Conservation (phyloP, 2,113 vertebrate species). For the Anser cygnoides region DNA sequence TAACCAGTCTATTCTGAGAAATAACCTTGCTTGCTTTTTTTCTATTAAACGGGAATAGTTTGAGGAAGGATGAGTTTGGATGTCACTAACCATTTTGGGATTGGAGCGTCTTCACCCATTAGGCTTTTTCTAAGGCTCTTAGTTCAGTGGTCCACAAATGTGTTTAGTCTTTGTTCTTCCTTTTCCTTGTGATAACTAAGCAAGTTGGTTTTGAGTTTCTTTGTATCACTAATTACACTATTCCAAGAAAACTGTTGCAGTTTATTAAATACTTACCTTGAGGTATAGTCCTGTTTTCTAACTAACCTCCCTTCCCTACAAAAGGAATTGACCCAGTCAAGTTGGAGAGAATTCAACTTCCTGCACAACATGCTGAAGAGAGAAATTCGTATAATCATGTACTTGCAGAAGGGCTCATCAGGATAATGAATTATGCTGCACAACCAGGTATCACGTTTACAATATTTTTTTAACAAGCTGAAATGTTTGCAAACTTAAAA, state of each 20-base stretch:
- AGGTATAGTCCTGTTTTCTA: neutral
- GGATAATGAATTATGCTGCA: conserved; percentile 91
- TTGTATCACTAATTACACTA: neutral
- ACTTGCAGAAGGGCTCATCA: conserved; percentile 91
- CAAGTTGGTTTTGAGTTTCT: neutral
- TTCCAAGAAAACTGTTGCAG: neutral
- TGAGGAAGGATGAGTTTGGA: conserved; percentile 7
- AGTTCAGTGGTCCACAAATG: neutral
- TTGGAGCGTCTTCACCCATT: neutral
- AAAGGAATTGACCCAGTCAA: conserved; percentile 91
- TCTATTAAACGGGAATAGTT: neutral
- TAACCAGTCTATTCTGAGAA: conserved; percentile 45
- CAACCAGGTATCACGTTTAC: conserved; percentile 83
- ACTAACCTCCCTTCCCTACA: neutral
- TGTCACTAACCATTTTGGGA: neutral
- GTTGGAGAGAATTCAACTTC: conserved; percentile 90
- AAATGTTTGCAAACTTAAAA: neutral
- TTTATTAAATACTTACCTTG: neutral
- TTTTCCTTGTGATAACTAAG: neutral
- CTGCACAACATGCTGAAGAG: conserved; percentile 82
- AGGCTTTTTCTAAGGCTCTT: neutral
- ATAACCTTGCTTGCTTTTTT: neutral
- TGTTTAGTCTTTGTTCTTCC: neutral
- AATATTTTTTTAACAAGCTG: neutral
- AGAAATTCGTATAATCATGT: conserved; percentile 90